Conservation (phyloP, 2,797 vertebrate species). For the Scleropages formosus region DNA sequence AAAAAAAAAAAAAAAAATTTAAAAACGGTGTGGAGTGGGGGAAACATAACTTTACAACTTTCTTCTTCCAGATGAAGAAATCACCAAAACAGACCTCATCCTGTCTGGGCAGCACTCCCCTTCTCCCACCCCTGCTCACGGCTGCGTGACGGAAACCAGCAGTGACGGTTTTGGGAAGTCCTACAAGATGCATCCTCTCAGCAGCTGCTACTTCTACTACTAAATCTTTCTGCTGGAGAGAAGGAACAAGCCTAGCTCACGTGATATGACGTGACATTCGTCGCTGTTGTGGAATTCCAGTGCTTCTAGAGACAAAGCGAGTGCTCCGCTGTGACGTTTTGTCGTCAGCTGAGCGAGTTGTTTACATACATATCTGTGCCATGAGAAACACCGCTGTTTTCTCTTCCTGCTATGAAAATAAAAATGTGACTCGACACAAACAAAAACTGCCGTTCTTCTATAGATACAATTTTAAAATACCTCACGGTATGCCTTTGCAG, state of each 20-base stretch:
- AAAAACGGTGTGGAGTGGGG: neutral
- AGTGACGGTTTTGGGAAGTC: conserved; percentile 14
- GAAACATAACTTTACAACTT: conserved; percentile 17
- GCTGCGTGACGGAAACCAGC: conserved; percentile 17
- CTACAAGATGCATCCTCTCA: conserved; percentile 26
- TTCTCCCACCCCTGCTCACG: neutral
- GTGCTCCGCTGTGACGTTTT: neutral
- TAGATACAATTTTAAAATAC: no score
- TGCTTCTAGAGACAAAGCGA: neutral
- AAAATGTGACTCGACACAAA: no score
- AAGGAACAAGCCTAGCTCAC: neutral
- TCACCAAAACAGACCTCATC: conserved; percentile 18
- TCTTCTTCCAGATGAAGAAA: conserved; percentile 21
- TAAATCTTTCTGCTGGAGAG: neutral
- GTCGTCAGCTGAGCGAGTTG: neutral
- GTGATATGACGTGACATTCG: neutral
- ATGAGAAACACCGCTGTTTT: neutral
- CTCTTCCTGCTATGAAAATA: no score
- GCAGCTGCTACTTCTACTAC: neutral
- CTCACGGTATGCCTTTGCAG: no score
- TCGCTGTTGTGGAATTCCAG: neutral
- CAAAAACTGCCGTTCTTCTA: no score
- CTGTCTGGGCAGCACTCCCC: conserved; percentile 10
- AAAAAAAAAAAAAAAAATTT: no score
- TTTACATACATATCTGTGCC: neutral